phyloP scores from a whole-genome alignment of 1,140 invertebrate species.

The Lasioglossum albipes region DNA sequence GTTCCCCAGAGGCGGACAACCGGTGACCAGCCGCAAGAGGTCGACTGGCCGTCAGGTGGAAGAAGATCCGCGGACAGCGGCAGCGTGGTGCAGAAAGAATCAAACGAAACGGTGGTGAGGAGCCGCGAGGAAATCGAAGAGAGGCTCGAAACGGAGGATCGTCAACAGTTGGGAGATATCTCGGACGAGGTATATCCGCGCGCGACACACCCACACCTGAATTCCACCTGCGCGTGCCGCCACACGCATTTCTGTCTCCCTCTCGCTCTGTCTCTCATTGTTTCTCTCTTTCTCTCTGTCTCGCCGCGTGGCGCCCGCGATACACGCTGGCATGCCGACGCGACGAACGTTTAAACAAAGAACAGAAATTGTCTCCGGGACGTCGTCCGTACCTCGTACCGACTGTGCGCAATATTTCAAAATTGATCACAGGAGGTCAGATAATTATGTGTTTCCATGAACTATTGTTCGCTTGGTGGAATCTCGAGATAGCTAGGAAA shows the following conservation, averaged over 20 bases:
- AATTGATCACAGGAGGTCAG: too few relatives aligned
- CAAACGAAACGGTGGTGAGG: conserved; percentile 88
- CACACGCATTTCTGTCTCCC: neutral
- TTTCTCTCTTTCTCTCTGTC: conserved; percentile 37
- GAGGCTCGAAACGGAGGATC: conserved; percentile 89
- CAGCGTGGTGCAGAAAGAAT: conserved; percentile 87
- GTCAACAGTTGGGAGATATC: conserved; percentile 89
- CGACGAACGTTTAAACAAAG: too few relatives aligned
- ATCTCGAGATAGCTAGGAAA: too few relatives aligned
- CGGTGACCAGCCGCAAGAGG: conserved; percentile 80
- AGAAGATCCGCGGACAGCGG: conserved; percentile 78
- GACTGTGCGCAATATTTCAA: too few relatives aligned
- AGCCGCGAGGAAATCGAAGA: conserved; percentile 91
- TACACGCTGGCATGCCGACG: too few relatives aligned
- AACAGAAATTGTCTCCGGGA: too few relatives aligned
- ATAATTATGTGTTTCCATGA: too few relatives aligned
- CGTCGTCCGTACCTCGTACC: too few relatives aligned
- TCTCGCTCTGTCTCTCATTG: conserved; percentile 62
- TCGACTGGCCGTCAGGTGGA: conserved; percentile 83
- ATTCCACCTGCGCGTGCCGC: conserved; percentile 62
- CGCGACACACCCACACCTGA: conserved; percentile 53
- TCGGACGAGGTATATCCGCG: conserved; percentile 86
- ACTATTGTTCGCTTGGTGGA: too few relatives aligned
- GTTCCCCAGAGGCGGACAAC: conserved; percentile 73
- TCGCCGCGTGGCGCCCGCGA: conserved; percentile 1